phyloP scores from a whole-genome alignment of 2,113 vertebrate species.

The Gavia stellata region DNA sequence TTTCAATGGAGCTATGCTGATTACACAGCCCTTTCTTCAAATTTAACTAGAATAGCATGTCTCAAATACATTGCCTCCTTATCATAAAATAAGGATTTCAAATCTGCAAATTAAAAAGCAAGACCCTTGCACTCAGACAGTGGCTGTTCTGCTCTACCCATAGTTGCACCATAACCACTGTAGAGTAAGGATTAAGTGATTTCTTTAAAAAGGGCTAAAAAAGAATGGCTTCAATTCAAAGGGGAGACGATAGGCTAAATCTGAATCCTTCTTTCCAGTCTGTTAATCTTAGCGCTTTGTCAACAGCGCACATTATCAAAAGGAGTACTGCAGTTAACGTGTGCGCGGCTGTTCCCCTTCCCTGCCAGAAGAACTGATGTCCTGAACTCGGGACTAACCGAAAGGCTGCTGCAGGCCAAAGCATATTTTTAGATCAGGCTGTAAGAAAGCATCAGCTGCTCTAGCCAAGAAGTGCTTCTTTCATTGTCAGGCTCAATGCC shows the following conservation, averaged over 20 bases:
- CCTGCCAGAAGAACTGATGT: background rate
- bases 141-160: background rate
- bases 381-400: background rate
- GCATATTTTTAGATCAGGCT: background rate
- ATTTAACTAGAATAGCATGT: background rate
- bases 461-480: background rate
- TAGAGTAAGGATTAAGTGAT: background rate
- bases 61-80: background rate
- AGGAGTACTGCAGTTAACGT: background rate
- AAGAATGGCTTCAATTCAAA: background rate
- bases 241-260: background rate
- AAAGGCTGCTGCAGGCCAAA: background rate
- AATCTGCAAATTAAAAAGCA: conserved; percentile 14
- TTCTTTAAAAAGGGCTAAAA: conserved; percentile 5
- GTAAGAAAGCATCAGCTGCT: background rate
- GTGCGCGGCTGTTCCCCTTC: background rate
- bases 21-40: background rate
- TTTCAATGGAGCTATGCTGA: background rate
- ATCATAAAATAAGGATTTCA: background rate
- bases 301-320: background rate
- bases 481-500: background rate
- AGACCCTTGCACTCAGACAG: background rate
- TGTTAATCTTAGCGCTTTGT: background rate
- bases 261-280: too few species aligned
- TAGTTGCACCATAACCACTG: background rate